Evolutionary conservation across 2,797 vertebrate genomes (phyloP).

Genomic region (Sebastiscus albofasciatus): DNA sequence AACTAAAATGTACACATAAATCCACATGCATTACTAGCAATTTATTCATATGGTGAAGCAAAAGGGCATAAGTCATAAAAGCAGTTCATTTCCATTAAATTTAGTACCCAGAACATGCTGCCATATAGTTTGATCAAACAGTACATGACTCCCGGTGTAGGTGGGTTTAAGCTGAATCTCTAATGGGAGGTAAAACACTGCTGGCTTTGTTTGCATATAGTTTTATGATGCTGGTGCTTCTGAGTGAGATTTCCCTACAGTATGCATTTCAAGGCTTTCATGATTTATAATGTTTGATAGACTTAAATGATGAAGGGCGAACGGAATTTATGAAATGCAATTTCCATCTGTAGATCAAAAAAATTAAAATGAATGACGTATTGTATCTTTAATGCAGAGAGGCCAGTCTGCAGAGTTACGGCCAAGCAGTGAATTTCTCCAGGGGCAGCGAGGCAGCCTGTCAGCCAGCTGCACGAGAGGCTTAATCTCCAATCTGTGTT

Average conservation of each 20-base stretch:
- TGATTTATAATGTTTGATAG: conserved; percentile 32
- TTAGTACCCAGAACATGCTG: not conserved
- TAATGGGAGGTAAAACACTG: conserved; percentile 12
- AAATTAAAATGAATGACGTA: conserved; percentile 31
- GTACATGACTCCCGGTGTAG: not conserved
- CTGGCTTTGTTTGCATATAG: conserved; percentile 24
- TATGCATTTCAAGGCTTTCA: not conserved
- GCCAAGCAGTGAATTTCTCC: conserved; percentile 46
- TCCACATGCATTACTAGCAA: not conserved
- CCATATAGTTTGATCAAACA: not conserved
- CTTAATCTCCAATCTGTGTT: conserved; percentile 79
- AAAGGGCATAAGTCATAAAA: not conserved
- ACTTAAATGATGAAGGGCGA: conserved; percentile 9
- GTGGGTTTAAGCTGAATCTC: conserved; percentile 1
- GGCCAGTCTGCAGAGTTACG: conserved; percentile 12
- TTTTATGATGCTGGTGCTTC: conserved; percentile 2
- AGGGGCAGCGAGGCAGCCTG: conserved; percentile 51
- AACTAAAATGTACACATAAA: not conserved
- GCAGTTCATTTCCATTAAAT: not conserved
- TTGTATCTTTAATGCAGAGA: conserved; percentile 36
- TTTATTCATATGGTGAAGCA: not conserved
- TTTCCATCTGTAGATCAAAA: conserved; percentile 21
- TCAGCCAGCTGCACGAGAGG: conserved; percentile 55
- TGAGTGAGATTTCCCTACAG: not conserved
- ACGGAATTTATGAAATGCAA: conserved; percentile 10